A percentile compares a stretch with the other conserved stretches of the same genome.
Evolutionary conservation across 2,888 invertebrate species (phyloP).

Genomic region (Leptinotarsa peninsularis): DNA sequence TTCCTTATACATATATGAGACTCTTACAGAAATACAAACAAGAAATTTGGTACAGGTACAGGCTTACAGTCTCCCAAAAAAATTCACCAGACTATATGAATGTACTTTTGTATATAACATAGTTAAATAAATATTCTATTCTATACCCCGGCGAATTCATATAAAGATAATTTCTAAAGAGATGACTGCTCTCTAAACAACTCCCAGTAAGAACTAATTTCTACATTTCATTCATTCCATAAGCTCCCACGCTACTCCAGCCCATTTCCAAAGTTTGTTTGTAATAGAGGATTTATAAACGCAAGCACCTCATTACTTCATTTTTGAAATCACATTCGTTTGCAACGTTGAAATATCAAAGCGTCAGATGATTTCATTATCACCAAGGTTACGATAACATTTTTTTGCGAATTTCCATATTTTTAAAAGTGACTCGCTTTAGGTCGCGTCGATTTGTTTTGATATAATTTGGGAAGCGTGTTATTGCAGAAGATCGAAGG

Average conservation of each 20-base stretch:
- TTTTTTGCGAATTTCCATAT: constrained; percentile 1
- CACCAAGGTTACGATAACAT: constrained; percentile 2
- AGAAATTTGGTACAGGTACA: too few relatives aligned
- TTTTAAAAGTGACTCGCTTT: not conserved
- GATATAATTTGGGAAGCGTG: not conserved
- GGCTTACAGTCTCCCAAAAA: too few relatives aligned
- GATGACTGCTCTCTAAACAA: not conserved
- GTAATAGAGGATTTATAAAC: constrained; percentile 5
- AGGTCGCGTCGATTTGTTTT: not conserved
- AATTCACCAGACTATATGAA: too few relatives aligned
- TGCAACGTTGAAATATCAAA: constrained; percentile 2
- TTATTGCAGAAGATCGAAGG: not conserved
- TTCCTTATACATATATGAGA: too few relatives aligned
- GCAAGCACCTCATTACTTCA: constrained; percentile 15
- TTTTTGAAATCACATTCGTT: constrained; percentile 2
- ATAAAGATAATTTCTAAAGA: not conserved
- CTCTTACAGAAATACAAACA: too few relatives aligned
- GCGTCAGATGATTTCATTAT: not conserved
- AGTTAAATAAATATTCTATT: too few relatives aligned
- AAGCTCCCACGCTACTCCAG: constrained; percentile 12
- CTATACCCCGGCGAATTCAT: not conserved
- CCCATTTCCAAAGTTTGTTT: constrained; percentile 4
- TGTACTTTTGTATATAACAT: too few relatives aligned
- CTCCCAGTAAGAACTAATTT: not conserved
- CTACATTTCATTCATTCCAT: constrained; percentile 1